phyloP scores from a whole-genome alignment of 2,113 vertebrate species.

The Nesospiza acunhae region DNA sequence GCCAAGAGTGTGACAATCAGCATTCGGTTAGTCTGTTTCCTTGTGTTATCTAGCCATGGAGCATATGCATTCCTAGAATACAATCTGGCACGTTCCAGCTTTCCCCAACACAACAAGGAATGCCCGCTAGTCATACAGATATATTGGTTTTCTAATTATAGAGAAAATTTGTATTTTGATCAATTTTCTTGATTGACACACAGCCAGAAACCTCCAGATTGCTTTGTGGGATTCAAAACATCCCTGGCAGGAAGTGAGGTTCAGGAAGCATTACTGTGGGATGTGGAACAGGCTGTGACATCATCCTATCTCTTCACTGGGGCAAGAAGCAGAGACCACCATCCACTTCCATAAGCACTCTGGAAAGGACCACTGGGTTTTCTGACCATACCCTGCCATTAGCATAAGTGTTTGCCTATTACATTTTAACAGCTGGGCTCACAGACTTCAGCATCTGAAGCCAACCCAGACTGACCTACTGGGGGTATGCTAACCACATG shows the following conservation, averaged over 20 bases:
- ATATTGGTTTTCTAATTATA: neutral
- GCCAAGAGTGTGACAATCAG: neutral
- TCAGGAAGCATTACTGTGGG: neutral
- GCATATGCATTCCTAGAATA: neutral
- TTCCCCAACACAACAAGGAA: neutral
- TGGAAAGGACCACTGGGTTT: neutral
- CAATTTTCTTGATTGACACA: neutral
- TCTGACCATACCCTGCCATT: neutral
- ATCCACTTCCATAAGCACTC: neutral
- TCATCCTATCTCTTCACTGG: neutral
- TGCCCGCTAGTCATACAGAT: neutral
- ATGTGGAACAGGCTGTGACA: neutral
- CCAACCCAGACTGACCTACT: neutral
- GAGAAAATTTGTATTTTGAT: neutral
- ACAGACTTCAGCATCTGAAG: neutral
- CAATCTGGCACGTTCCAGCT: neutral
- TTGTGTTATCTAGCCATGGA: neutral
- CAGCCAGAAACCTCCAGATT: neutral
- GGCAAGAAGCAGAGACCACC: neutral
- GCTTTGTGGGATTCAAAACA: neutral
- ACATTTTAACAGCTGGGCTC: neutral
- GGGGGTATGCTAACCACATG: neutral
- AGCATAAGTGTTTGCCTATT: neutral
- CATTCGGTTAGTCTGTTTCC: neutral
- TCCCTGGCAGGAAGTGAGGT: neutral